Evolutionary conservation across 2,797 vertebrate genomes (phyloP), one percentile per base, ranked within the genome.

Genomic region (Sebastes paucispinis): DNA sequence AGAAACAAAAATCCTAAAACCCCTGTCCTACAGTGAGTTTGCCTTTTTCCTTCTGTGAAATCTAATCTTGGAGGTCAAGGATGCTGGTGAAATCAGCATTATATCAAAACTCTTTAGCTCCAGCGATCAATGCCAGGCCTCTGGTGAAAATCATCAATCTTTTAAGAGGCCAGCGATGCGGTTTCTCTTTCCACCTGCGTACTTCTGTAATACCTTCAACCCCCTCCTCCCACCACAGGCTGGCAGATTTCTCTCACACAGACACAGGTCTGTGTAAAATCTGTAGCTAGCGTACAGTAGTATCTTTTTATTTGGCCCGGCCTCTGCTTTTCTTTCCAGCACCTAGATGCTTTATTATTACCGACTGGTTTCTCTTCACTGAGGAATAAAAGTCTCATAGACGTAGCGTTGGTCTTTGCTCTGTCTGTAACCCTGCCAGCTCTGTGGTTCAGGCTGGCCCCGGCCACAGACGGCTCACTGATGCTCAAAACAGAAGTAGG

Each of bases 141-240:
- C 52, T 54, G 62, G 79, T 84, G 58, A 79, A 83, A 91, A 79
- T 82, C 76, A 83, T 88, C 68, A 63, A 69, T 90, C 75, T 82
- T 80, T 87, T 68, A 76, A 63, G 58, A 12, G 66, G 75, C 69
- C 57, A 25, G 73, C 68, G 32, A 62, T 77, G 70, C 79, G 54
- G 6, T 82, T 87, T 76, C 65, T 65, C 20, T 81, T 75, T 79
- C 47, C 65, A 55, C 82, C 79, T 68, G 71, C 54, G 3, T 54
- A 36, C 76, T 72, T 63, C 20, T 74, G 47, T 77, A 69, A 79
- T 80, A 57, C 54, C 47, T 64, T 62, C n/a, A 58, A 55, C 74
- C 9, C 58, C 58, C 29, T 67, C 55, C 13, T 69, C 20, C 55
- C 31, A 43, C 66, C 36, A 66, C 62, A 18, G 66, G 32, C 75